Percentiles rank a stretch among this genome's conserved stretches.
These are phyloP conservation scores for Chymomyza procnemis DNA, from an alignment of 2,888 invertebrate species.

Conservation along the genomic window DNA sequence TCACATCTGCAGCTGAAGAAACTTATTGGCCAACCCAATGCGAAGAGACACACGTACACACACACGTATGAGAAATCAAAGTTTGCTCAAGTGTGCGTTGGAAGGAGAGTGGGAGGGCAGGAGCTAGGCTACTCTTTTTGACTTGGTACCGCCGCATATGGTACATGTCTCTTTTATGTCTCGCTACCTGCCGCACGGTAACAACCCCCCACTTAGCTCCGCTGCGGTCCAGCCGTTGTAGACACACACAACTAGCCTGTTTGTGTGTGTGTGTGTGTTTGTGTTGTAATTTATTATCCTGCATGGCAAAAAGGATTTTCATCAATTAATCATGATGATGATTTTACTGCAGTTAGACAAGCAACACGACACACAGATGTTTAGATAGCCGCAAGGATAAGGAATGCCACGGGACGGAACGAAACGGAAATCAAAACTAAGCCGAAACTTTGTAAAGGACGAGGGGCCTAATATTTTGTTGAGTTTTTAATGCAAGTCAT, in stretches of 20 bases:
- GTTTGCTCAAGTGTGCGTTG: slow-evolving; percentile 25
- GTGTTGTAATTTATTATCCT: slow-evolving; percentile 70
- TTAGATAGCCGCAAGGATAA: too few relatives aligned
- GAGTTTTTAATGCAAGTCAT: neutral
- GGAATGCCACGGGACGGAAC: neutral
- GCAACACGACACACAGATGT: slow-evolving; percentile 26
- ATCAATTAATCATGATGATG: slow-evolving; percentile 71
- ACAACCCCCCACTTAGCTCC: neutral
- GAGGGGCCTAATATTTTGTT: neutral
- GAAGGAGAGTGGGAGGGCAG: slow-evolving; percentile 3
- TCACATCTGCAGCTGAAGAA: too few relatives aligned
- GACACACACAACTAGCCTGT: neutral
- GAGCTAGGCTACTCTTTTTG: slow-evolving; percentile 6
- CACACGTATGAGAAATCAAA: slow-evolving; percentile 25
- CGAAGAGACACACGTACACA: neutral
- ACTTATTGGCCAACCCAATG: too few relatives aligned
- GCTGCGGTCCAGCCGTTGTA: too few relatives aligned
- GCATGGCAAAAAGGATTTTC: slow-evolving; percentile 72
- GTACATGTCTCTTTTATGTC: slow-evolving; percentile 42
- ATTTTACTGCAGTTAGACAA: slow-evolving; percentile 62
- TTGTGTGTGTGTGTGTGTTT: neutral
- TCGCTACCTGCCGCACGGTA: neutral
- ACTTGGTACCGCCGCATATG: slow-evolving; percentile 62
- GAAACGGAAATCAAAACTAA: neutral
- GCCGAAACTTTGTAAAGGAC: neutral